Evolutionary conservation across 2,113 vertebrate genomes (phyloP), one percentile per base, ranked within the genome.

Genomic region (Varanus komodoensis): DNA sequence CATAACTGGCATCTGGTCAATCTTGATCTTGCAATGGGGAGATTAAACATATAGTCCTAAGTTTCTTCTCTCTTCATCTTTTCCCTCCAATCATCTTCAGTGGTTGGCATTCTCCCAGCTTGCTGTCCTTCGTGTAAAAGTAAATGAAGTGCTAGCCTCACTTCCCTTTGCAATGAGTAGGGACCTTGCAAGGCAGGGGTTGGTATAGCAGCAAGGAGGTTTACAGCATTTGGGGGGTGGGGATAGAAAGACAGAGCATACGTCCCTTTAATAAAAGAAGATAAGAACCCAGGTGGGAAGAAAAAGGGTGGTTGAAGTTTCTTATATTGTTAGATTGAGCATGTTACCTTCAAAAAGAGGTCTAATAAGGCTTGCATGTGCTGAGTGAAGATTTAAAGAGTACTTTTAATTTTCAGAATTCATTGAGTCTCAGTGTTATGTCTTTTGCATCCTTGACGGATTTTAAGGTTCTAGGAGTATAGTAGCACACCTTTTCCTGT

Each of bases 81-180:
- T 67, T 54, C 27, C 89, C 91, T 74, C 74, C 86, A 71, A 92
- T 90, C 68, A 83, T 87, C 87, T 92, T 84, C 97, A 99, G 98
- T 99, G 98, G 98, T 91, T 98, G 98, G 98, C 98, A 86, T 25
- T 54, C 17, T 57, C 97, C 98, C 98, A 97, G 97, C 97, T 94
- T 95, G 97, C 97, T 97, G 98, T 97, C 89, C 97, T 95, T 95
- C 96, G 96, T 98, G 98, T 97, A 97, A 95, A 97, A 97, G 96
- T 98, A 96, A 86, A 97, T 25, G 74, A 77, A 97, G 98, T 98
- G 98, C 14, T 64, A 87, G 83, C 83, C 87, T 50, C 52, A 21
- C 77, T 68, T 85, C 75, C 79, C 75, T 90, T 79, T 50, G 90
- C 79, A 86, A 73, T 50, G 82, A 15, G 69, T 3, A 54, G 64